Base-by-base conservation (phyloP, 2,888 invertebrate genomes). In the Diploptera punctata region DNA sequence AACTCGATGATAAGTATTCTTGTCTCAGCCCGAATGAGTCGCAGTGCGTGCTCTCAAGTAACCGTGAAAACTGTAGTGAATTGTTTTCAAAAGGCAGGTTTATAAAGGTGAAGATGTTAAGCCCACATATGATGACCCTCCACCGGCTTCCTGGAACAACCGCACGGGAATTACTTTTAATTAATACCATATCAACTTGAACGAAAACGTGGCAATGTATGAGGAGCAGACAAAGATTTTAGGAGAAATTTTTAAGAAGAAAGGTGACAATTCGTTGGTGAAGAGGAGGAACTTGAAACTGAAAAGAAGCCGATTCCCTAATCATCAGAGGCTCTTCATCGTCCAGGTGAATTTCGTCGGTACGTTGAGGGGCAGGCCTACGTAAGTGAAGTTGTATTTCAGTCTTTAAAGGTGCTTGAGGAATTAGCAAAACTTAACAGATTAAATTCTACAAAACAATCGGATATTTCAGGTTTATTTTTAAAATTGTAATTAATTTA, bases 101-200 rank as follows among this genome's bases (percentile, higher is more conserved):
- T 61, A 61, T 61, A 33, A 61, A 33, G 31, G 21, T 52, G 52
- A 52, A 29, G 9, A 31, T 19, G 5, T 13, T 61, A 29, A 31
- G 0, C n/a, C 5, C n/a, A 26, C 16, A 31, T 13, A 61, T 7
- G 29, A 62, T 38, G 62, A 5, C 9, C 21, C 62, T 62, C 33
- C 33, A 31, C n/a, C 31, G 10, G 33, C 7, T n/a, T 13, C 31
- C 31, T 33, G 19, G 31, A 1, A 19, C 26, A n/a, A 33, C 18
- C 5, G 62, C n/a, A n/a, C n/a, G n/a, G n/a, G n/a, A n/a, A n/a
- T n/a, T 62, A 62, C 62, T 24, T 61, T 31, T 61, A 3, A 61
- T 1, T 10, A 31, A 29, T 31, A n/a, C n/a, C n/a, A 61, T 33
- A n/a, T 61, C 31, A n/a, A 24, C 60, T 60, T 60, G 61, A n/a